Conservation (phyloP, 2,113 vertebrate species). For the Hippocampus guttulatus region DNA sequence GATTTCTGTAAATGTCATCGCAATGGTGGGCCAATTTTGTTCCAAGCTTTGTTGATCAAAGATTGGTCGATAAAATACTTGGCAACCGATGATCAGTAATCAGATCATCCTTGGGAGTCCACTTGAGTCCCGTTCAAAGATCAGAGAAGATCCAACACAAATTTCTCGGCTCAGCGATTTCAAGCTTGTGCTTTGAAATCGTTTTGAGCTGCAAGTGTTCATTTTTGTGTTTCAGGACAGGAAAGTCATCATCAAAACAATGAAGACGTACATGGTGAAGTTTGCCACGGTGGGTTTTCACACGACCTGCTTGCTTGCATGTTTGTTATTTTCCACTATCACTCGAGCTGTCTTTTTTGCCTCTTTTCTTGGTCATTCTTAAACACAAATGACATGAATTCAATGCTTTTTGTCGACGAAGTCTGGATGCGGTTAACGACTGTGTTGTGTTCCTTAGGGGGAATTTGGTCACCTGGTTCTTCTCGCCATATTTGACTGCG, state of each 20-base stretch:
- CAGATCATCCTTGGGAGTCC: too few species aligned
- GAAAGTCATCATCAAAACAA: conserved; percentile 94
- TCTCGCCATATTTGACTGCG: conserved; percentile 88
- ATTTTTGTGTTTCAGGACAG: conserved; percentile 79
- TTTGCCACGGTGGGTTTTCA: conserved; percentile 83
- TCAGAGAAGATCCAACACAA: too few species aligned
- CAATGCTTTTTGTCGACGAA: neutral
- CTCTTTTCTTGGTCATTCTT: neutral
- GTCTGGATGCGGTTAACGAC: neutral
- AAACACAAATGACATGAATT: neutral
- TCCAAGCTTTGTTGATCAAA: too few species aligned
- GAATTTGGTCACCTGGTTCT: conserved; percentile 90
- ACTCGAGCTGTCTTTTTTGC: neutral
- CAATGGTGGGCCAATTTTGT: too few species aligned
- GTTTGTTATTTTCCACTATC: neutral
- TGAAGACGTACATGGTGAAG: conserved; percentile 92
- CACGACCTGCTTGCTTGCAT: neutral
- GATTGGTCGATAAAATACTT: too few species aligned
- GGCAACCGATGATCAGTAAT: too few species aligned
- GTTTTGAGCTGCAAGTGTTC: neutral
- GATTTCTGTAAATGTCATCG: too few species aligned
- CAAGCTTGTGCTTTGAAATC: too few species aligned
- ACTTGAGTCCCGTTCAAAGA: neutral
- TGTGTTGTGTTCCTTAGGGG: conserved; percentile 69
- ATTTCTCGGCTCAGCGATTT: neutral